Evolutionary conservation across 1,140 invertebrate species (phyloP), one percentile per base, ranked within the genome.

Genomic region (Melitaea cinxia): DNA sequence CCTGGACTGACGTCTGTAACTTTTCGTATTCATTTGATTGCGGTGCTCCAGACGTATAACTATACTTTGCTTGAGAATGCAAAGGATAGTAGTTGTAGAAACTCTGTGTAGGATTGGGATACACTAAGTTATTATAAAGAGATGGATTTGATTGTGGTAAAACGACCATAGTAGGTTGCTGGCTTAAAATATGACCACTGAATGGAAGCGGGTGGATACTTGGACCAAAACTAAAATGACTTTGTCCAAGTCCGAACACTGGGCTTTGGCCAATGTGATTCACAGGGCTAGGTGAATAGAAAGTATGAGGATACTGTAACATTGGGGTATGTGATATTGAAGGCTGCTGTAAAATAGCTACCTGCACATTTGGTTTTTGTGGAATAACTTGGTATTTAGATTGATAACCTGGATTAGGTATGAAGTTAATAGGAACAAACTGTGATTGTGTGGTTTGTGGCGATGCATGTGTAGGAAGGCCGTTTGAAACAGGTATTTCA

Each of bases 61-160:
- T 78, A 49, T 90, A 89, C 53, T 91, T 91, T 0, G 80, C 69
- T 72, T 91, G 91, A 5, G 82, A 70, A 67, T 80, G 84, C 1
- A 81, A 65, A 23, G 85, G 88, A 55, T 88, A 91, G 60, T 89
- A 90, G 54, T 86, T 89, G 37, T 88, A 85, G n/a, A 89, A 80
- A 23, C 82, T 85, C 61, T 85, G 89, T 14, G 77, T 68, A 10
- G 84, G 77, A 55, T 75, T 83, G 10, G 81, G 78, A 59, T 86
- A 82, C 12, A 81, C 30, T 10, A 85, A 67, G 57, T 89, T 89
- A 33, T 79, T 88, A 54, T 91, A 91, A 9, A 85, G 57, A 15
- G 76, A 70, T 6, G 82, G 76, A 59, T 84, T 80, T 0, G 76
- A 65, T 56, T 89, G 91, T 12, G 82, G 77, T 24, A 88, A 60